A percentile compares a stretch with the other conserved stretches of the same genome.
These are phyloP conservation scores for Linyphia triangularis DNA, from an alignment of 2,888 invertebrate genomes.

Conservation along the genomic window DNA sequence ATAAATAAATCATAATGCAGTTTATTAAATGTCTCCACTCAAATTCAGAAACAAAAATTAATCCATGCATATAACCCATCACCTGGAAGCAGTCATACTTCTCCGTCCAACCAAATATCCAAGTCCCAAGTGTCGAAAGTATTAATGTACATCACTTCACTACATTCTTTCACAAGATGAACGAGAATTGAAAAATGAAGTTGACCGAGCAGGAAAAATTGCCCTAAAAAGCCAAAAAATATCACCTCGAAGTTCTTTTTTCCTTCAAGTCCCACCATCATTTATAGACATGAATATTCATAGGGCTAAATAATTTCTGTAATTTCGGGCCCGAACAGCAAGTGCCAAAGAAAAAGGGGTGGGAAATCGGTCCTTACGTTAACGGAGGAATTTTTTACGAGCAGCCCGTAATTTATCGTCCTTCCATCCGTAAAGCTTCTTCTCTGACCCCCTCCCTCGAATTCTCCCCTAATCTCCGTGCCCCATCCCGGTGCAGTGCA, in stretches of 20 bases:
- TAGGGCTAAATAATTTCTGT: constrained; percentile 70
- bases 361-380: constrained; percentile 55
- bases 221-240: constrained; percentile 7
- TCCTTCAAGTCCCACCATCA: constrained; percentile 62
- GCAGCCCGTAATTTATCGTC: constrained; percentile 73
- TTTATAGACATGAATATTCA: constrained; percentile 69
- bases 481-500: constrained; percentile 54
- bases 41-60: no score
- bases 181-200: neutral
- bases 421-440: constrained; percentile 71
- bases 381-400: constrained; percentile 68
- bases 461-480: constrained; percentile 53
- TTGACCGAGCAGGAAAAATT: neutral
- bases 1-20: no score
- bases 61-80: neutral
- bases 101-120: neutral
- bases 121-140: neutral
- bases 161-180: neutral
- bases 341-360: constrained; percentile 48
- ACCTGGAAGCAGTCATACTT: neutral
- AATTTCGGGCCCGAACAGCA: constrained; percentile 62
- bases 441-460: constrained; percentile 55
- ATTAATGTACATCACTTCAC: neutral
- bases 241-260: constrained; percentile 2
- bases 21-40: no score